Evolutionary conservation across 2,113 vertebrate species (phyloP).

Genomic region (Holacanthus passer): DNA sequence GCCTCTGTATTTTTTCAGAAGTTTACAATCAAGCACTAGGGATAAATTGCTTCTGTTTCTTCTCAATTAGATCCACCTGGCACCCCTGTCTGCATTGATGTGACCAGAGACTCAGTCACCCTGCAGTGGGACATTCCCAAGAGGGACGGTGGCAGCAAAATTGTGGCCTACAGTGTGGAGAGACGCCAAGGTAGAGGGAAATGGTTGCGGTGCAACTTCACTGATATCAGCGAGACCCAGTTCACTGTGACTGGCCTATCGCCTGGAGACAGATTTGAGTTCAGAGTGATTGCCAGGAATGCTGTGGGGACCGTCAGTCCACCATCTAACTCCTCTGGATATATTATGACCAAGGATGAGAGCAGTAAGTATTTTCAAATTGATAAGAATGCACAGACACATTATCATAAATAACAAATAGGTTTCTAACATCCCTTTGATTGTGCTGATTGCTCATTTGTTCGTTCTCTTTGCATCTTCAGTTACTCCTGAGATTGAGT

Average conservation of each 20-base stretch:
- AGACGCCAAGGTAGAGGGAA: constrained; percentile 92
- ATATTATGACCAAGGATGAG: constrained; percentile 98
- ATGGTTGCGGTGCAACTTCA: constrained; percentile 98
- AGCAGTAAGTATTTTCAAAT: constrained; percentile 86
- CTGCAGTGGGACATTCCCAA: constrained; percentile 94
- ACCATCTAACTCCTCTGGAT: constrained; percentile 95
- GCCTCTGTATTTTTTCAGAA: not conserved
- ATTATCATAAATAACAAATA: not conserved
- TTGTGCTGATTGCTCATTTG: not conserved
- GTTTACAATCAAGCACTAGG: not conserved
- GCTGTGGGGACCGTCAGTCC: constrained; percentile 97
- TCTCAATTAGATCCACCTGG: constrained; percentile 92
- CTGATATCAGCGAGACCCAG: constrained; percentile 93
- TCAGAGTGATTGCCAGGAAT: constrained; percentile 97
- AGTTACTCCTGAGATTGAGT: constrained; percentile 95
- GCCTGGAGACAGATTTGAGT: constrained; percentile 95
- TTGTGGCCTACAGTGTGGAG: constrained; percentile 97
- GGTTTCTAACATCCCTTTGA: not conserved
- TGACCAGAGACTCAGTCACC: constrained; percentile 96
- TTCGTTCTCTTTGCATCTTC: constrained; percentile 50
- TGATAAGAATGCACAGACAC: not conserved
- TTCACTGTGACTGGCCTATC: constrained; percentile 94
- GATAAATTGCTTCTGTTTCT: constrained; percentile 2
- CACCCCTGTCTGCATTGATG: constrained; percentile 95
- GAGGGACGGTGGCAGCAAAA: constrained; percentile 95